These are phyloP conservation scores for Sminthurides aquaticus DNA, from an alignment of 2,888 invertebrate species.

Conservation along the genomic window DNA sequence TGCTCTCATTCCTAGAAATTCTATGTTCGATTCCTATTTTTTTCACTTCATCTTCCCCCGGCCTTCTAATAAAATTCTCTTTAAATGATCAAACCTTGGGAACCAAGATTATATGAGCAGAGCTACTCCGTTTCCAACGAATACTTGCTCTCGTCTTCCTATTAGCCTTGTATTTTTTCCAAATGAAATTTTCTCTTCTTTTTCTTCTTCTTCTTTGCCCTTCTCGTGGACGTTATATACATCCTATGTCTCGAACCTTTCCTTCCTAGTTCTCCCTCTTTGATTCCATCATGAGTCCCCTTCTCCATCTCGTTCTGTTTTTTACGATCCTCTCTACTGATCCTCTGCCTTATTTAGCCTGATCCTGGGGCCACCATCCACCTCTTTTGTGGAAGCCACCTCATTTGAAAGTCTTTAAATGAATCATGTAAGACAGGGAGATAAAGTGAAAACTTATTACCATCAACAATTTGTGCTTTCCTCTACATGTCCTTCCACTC, in stretches of 20 bases:
- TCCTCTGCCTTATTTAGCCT: not conserved
- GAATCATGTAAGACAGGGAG: not conserved
- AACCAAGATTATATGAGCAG: too few relatives aligned
- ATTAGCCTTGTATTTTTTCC: not conserved
- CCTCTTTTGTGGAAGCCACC: not conserved
- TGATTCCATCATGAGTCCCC: not conserved
- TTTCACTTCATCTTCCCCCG: slow-evolving; percentile 14
- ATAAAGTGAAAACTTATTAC: not conserved
- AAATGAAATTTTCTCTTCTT: not conserved
- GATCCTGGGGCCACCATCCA: too few relatives aligned
- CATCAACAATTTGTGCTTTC: not conserved
- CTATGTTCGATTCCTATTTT: not conserved
- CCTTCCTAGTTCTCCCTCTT: not conserved
- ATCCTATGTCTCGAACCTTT: not conserved
- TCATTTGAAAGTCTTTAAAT: not conserved
- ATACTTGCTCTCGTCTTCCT: not conserved
- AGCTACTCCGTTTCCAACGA: too few relatives aligned
- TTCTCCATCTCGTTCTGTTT: not conserved
- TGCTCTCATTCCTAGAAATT: not conserved
- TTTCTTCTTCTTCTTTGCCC: too few relatives aligned
- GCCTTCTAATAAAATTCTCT: slow-evolving; percentile 22
- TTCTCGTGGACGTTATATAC: too few relatives aligned
- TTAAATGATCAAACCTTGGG: slow-evolving; percentile 20
- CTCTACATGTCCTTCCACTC: too few relatives aligned
- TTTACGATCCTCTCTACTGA: not conserved